Base-by-base conservation (phyloP, 2,888 invertebrate species). In the Geotrupes spiniger region DNA sequence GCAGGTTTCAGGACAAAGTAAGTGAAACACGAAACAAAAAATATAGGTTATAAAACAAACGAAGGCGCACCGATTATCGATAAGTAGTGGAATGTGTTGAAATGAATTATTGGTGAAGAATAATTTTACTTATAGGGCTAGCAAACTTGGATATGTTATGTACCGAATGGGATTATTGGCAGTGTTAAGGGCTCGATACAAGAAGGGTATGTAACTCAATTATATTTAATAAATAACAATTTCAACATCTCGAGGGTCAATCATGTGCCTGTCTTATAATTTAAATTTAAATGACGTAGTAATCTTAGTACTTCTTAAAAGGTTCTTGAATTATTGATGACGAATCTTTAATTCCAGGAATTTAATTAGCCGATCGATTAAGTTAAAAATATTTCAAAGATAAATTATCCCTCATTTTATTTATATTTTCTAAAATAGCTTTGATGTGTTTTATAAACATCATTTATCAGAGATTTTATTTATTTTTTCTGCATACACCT, bases 121-220 rank as follows among this genome's bases (percentile, higher is more conserved):
- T 5, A 17, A 8, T 43, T 21, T 43, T 36, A 15, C 5, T 15
- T 44, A 15, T 74, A 96, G 96, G 69, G 92, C 92, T 27, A 83
- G 81, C 55, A 76, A 85, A 51, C 76, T 99, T 64, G 89, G 91
- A 59, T 93, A 94, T 80, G 89, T 98, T 14, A 85, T 95, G 74
- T 97, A 89, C 72, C 83, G 98, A 44, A 92, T 97, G 89, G 98
- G 97, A 2, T 75, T 97, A 21, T 75, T 98, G 59, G 94, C 96
- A 6, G 91, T 88, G 2, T 76, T 99, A 17, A 79, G 97, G 42
- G 95, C 97, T 8, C 84, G 89, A 63, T 78, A 78, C 53, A 88
- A 87, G 65, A 83, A 84, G 75, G 92, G 94, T 84, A 73, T 11
- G 46, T 50, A n/a, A n/a, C n/a, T 5, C 14, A 9, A 33, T 12